A percentile compares a stretch with the other conserved stretches of the same genome.
These are phyloP conservation scores for Beroe forskalii DNA, from an alignment of 37 sponge, comb jelly and placozoan species.

Conservation along the genomic window DNA sequence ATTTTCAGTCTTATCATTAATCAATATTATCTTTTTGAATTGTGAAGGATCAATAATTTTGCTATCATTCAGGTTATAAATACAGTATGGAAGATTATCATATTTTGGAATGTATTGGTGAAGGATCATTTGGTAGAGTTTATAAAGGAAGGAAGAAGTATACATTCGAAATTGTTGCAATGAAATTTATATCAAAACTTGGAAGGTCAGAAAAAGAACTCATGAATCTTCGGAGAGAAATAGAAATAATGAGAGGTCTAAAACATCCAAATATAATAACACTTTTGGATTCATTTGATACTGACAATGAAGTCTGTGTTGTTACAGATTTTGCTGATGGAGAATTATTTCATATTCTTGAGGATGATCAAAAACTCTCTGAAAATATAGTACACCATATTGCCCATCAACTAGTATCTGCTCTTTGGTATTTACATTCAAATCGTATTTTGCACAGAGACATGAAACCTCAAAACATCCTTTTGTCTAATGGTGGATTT, in stretches of 20 bases:
- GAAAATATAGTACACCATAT: conserved; percentile 76
- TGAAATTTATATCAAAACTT: conserved; percentile 92
- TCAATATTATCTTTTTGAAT: too few relatives aligned
- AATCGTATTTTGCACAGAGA: conserved; percentile 90
- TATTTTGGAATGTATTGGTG: conserved; percentile 83
- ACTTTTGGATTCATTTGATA: conserved; percentile 88
- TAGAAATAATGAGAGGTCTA: conserved; percentile 80
- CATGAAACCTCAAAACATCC: conserved; percentile 98
- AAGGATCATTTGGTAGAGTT: conserved; percentile 92
- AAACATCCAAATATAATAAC: conserved; percentile 81
- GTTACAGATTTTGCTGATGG: conserved; percentile 95
- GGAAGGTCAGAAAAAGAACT: conserved; percentile 77
- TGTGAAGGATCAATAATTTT: too few relatives aligned
- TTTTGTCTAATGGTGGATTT: conserved; percentile 79
- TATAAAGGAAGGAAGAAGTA: conserved; percentile 80
- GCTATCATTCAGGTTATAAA: too few relatives aligned
- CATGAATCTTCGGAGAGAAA: conserved; percentile 75
- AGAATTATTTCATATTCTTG: conserved; percentile 88
- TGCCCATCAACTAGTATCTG: conserved; percentile 88
- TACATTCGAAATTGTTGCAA: conserved; percentile 74
- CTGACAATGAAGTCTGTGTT: conserved; percentile 87
- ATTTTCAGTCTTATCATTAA: too few relatives aligned
- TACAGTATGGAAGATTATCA: conserved; percentile 70
- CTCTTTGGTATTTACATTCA: conserved; percentile 90
- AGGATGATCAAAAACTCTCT: conserved; percentile 79